These are phyloP conservation scores for Oryzias celebensis DNA, from an alignment of 2,113 vertebrate genomes.

Conservation along the genomic window DNA sequence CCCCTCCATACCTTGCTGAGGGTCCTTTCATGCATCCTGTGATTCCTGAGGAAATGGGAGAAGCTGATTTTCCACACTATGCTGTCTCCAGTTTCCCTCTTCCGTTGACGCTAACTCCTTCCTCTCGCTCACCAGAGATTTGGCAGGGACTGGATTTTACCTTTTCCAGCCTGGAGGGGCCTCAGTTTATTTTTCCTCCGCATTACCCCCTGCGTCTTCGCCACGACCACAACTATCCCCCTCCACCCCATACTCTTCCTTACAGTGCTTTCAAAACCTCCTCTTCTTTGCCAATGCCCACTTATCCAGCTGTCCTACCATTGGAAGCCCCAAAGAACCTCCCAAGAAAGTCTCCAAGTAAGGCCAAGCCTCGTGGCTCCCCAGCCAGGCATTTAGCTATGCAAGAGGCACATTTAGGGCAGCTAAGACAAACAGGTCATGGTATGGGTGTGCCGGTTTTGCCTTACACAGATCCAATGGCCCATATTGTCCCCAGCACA, in stretches of 20 bases:
- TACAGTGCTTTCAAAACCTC: constrained; percentile 84
- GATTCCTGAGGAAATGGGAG: constrained; percentile 94
- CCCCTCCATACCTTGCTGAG: constrained; percentile 90
- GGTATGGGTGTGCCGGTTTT: constrained; percentile 96
- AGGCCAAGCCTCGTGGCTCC: constrained; percentile 82
- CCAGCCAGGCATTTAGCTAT: constrained; percentile 95
- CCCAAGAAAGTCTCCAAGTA: constrained; percentile 88
- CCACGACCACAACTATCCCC: constrained; percentile 82
- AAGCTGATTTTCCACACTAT: constrained; percentile 80
- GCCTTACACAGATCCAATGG: constrained; percentile 94
- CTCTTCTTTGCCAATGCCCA: constrained; percentile 87
- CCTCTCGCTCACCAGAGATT: constrained; percentile 90
- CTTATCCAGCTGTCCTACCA: constrained; percentile 90
- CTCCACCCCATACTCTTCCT: constrained; percentile 81
- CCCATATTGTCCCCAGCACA: constrained; percentile 89
- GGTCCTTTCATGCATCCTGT: constrained; percentile 91
- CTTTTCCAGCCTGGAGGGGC: constrained; percentile 89
- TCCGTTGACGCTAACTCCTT: constrained; percentile 89
- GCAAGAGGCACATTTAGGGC: constrained; percentile 95
- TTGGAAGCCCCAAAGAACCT: constrained; percentile 90
- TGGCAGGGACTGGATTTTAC: constrained; percentile 93
- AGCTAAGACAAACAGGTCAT: constrained; percentile 98
- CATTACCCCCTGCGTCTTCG: constrained; percentile 80
- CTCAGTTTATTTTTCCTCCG: constrained; percentile 90
- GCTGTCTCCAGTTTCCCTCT: constrained; percentile 92